Evolutionary conservation across 2,113 vertebrate genomes (phyloP).

Genomic region (Tyto alba): DNA sequence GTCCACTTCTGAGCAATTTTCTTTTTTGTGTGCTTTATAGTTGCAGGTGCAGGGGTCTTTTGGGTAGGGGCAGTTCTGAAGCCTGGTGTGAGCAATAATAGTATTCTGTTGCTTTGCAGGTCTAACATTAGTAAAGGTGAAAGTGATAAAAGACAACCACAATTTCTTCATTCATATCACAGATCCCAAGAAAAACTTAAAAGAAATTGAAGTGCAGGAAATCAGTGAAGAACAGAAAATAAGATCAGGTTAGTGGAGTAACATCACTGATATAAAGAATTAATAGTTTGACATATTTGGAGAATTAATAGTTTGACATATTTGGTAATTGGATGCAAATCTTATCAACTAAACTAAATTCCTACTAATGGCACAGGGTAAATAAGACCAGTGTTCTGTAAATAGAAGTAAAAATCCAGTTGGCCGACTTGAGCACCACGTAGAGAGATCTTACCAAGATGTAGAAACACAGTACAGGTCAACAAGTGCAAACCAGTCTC

Average conservation of each 20-base stretch:
- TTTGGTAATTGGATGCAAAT: background rate
- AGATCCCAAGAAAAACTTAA: slow-evolving; percentile 57
- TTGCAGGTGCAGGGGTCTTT: background rate
- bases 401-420: background rate
- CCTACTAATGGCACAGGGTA: background rate
- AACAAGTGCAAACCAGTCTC: background rate
- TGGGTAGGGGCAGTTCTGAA: background rate
- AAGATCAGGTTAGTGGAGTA: slow-evolving; percentile 22
- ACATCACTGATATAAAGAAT: background rate
- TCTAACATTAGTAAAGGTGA: slow-evolving; percentile 78
- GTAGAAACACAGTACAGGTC: background rate
- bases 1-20: background rate
- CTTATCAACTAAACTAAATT: background rate
- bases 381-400: background rate
- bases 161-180: slow-evolving; percentile 83
- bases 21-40: background rate
- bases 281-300: background rate
- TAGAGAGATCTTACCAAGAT: background rate
- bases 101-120: slow-evolving; percentile 65
- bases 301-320: background rate
- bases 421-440: background rate
- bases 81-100: background rate
- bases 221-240: slow-evolving; percentile 3
- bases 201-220: background rate
- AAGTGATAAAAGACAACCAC: slow-evolving; percentile 86